phyloP scores from a whole-genome alignment of 2,888 invertebrate species.

The Drosophila affinis region DNA sequence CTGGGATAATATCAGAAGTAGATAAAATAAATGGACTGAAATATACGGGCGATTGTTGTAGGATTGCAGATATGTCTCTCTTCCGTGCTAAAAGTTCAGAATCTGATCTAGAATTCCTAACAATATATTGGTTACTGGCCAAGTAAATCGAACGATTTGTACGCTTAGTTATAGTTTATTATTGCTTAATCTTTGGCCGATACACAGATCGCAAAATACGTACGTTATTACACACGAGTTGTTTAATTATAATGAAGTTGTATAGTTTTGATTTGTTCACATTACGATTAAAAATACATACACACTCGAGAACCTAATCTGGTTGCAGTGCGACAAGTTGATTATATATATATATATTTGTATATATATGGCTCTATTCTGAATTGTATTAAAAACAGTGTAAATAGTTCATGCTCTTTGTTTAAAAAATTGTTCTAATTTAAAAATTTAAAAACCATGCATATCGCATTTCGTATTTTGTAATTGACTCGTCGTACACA shows the following conservation, averaged over 20 bases:
- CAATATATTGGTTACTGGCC: slow-evolving; percentile 6
- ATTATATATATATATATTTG: slow-evolving; percentile 19
- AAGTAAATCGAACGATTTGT: slow-evolving; percentile 13
- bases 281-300: slow-evolving; percentile 29
- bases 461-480: slow-evolving; percentile 20
- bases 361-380: slow-evolving; percentile 54
- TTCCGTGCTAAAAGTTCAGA: not conserved
- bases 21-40: no score
- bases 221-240: slow-evolving; percentile 53
- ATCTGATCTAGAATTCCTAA: not conserved
- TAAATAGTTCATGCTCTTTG: slow-evolving; percentile 44
- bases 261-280: slow-evolving; percentile 50
- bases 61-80: not conserved
- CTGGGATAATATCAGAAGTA: no score
- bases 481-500: slow-evolving; percentile 57
- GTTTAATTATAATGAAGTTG: slow-evolving; percentile 23
- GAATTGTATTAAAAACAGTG: slow-evolving; percentile 37
- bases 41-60: no score
- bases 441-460: slow-evolving; percentile 20
- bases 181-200: slow-evolving; percentile 81
- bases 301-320: not conserved
- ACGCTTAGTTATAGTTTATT: slow-evolving; percentile 64
- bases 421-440: slow-evolving; percentile 58
- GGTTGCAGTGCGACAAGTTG: slow-evolving; percentile 3
- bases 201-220: slow-evolving; percentile 70